Conservation (phyloP, 2,888 invertebrate species). For the Agrotis clavis region DNA sequence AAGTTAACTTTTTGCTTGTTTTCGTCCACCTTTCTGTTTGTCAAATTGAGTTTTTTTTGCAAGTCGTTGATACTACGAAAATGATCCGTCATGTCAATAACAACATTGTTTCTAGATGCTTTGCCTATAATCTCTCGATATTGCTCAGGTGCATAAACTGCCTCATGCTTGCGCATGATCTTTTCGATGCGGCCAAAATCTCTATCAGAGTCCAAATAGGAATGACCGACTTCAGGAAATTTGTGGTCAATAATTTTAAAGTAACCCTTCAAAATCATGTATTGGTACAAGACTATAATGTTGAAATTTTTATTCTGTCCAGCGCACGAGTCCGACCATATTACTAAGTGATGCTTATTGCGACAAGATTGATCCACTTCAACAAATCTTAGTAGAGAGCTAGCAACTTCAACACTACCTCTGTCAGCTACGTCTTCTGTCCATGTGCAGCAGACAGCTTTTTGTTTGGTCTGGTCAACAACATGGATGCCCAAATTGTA, state of each 20-base stretch:
- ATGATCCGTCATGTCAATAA: conserved; percentile 47
- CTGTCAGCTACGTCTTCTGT: conserved; percentile 51
- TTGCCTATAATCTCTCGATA: conserved; percentile 62
- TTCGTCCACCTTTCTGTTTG: conserved; percentile 41
- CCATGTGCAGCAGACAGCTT: conserved; percentile 52
- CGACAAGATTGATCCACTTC: conserved; percentile 45
- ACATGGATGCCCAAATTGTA: conserved; percentile 48
- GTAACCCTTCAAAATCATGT: conserved; percentile 59
- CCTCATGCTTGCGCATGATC: conserved; percentile 65
- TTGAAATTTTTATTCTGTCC: conserved; percentile 60
- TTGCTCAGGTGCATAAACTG: conserved; percentile 63
- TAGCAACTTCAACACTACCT: conserved; percentile 41
- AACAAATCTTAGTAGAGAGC: conserved; percentile 46
- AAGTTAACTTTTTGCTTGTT: conserved; percentile 60
- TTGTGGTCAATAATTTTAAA: conserved; percentile 71
- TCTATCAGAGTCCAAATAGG: conserved; percentile 71
- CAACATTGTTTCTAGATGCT: conserved; percentile 42
- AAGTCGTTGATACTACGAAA: conserved; percentile 36
- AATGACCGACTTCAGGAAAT: conserved; percentile 72
- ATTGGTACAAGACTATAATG: conserved; percentile 40
- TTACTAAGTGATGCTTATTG: conserved; percentile 46
- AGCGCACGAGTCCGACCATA: conserved; percentile 57
- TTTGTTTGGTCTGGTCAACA: conserved; percentile 46
- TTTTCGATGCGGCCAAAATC: conserved; percentile 68
- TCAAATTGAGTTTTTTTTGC: conserved; percentile 48